These are phyloP conservation scores for Lanistes nyassanus DNA, from an alignment of 1,140 invertebrate species.

Conservation along the genomic window DNA sequence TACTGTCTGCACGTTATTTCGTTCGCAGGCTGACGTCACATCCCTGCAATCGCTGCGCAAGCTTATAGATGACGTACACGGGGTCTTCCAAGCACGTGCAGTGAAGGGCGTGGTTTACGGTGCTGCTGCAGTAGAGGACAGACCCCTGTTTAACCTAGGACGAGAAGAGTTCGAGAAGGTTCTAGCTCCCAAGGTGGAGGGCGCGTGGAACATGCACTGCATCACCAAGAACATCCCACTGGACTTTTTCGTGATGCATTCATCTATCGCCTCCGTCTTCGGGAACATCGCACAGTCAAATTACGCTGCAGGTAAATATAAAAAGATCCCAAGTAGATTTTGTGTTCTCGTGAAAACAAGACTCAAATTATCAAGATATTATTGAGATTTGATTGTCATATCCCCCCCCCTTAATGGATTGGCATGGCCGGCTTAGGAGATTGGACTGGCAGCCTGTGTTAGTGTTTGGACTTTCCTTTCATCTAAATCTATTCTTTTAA, in stretches of 20 bases:
- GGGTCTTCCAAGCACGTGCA: conserved; percentile 5
- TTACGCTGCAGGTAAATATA: conserved; percentile 41
- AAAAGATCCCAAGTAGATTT: too few species aligned
- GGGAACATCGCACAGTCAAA: conserved; percentile 45
- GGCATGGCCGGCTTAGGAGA: too few species aligned
- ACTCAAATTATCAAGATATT: too few species aligned
- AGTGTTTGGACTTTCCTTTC: too few species aligned
- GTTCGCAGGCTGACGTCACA: conserved; percentile 31
- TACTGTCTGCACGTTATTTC: too few species aligned
- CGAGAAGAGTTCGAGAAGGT: conserved; percentile 37
- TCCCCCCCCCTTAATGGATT: too few species aligned
- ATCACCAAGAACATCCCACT: conserved; percentile 33
- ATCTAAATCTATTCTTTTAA: too few species aligned
- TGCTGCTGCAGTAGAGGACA: conserved; percentile 44
- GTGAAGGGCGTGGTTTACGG: conserved; percentile 50
- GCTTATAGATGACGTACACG: conserved; percentile 19
- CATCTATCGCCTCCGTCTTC: conserved; percentile 38
- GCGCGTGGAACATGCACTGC: conserved; percentile 51
- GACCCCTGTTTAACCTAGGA: conserved; percentile 31
- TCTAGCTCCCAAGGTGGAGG: conserved; percentile 45
- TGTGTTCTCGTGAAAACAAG: too few species aligned
- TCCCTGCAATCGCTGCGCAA: conserved; percentile 19
- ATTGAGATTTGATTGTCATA: too few species aligned
- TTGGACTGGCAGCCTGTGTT: too few species aligned
- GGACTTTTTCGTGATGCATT: conserved; percentile 48